These are phyloP conservation scores for Podotricha telesiphe DNA, from an alignment of 2,888 invertebrate species.

Conservation along the genomic window DNA sequence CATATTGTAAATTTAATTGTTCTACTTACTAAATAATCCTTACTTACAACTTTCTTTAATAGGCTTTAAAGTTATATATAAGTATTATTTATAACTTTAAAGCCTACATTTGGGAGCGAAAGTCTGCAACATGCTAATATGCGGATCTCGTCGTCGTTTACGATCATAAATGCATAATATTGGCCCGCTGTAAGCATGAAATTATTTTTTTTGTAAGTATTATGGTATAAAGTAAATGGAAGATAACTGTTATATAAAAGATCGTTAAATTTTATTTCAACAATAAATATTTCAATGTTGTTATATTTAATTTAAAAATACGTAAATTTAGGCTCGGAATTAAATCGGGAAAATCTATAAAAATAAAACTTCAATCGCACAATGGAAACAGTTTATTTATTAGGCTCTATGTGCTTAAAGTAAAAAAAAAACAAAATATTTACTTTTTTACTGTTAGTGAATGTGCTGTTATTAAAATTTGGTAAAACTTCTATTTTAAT, in stretches of 20 bases:
- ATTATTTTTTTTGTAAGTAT: conserved; percentile 1
- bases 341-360: not conserved
- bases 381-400: not conserved
- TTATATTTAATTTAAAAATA: not conserved
- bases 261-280: not conserved
- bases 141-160: not conserved
- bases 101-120: conserved; percentile 18
- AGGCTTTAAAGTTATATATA: conserved; percentile 5
- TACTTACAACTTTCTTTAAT: too few relatives aligned
- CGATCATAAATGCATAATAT: not conserved
- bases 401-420: not conserved
- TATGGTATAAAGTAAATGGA: conserved; percentile 4
- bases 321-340: not conserved
- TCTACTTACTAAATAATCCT: too few relatives aligned
- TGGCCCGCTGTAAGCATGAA: not conserved
- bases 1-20: too few relatives aligned
- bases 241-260: not conserved
- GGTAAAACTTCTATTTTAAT: too few relatives aligned
- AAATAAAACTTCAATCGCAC: not conserved
- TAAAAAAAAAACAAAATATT: too few relatives aligned
- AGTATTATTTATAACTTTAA: too few relatives aligned
- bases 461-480: not conserved
- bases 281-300: not conserved
- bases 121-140: conserved; percentile 16
- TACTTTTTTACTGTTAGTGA: too few relatives aligned